phyloP scores from a whole-genome alignment of 2,797 vertebrate species.

The Muscicapa comitata region DNA sequence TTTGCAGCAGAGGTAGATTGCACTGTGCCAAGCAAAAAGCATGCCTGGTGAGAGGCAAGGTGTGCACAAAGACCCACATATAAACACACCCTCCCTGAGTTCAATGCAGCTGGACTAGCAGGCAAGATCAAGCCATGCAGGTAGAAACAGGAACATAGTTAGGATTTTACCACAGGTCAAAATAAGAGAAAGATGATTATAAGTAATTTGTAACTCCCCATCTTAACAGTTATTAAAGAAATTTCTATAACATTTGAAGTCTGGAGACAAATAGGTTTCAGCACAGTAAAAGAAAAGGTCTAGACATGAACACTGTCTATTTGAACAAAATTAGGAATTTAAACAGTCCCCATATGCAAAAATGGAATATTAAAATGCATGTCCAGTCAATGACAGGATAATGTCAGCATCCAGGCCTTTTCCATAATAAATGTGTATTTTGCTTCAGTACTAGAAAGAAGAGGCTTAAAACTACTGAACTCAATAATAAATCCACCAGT shows the following conservation, averaged over 20 bases:
- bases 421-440: neutral
- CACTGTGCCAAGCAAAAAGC: neutral
- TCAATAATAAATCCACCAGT: neutral
- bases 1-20: neutral
- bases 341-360: neutral
- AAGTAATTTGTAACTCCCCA: neutral
- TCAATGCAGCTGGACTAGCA: neutral
- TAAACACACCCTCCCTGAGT: neutral
- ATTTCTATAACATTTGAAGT: neutral
- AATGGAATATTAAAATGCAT: neutral
- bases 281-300: neutral
- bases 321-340: neutral
- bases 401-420: neutral
- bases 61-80: neutral
- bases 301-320: neutral
- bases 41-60: neutral
- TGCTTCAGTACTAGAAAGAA: neutral
- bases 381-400: neutral
- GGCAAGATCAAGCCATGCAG: neutral
- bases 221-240: neutral
- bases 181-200: neutral
- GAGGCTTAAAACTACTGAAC: neutral
- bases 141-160: neutral
- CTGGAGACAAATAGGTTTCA: neutral
- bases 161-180: neutral